Evolutionary conservation across 2,113 vertebrate species (phyloP), one percentile per base, ranked within the genome.

Genomic region (Amia ocellicauda): DNA sequence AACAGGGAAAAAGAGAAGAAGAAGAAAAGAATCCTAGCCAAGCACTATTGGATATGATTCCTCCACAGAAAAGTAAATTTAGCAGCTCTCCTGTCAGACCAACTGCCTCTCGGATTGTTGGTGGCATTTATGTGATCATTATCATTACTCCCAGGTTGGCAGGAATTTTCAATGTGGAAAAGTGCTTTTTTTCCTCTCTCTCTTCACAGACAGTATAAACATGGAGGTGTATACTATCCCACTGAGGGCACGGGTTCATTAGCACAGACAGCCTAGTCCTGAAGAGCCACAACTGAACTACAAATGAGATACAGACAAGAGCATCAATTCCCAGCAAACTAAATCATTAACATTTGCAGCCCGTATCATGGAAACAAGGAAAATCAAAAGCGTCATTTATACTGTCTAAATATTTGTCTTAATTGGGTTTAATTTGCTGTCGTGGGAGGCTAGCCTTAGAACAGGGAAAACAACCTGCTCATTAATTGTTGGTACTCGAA

Each of bases 361-460:
- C 71, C 86, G 85, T 81, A 82, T 86, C 83, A 79, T 80, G 72
- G 78, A 86, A 90, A 87, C 83, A 74, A 56, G 75, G 82, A 86
- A 86, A 91, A 89, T 93, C 89, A 91, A 86, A 89, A 80, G 77
- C 84, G 79, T 82, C 77, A 78, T 87, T 78, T 86, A 86, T 83
- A 78, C 81, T 81, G 87, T 80, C 84, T 88, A 88, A 90, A 86
- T 87, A 91, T 88, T 86, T 86, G 87, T 85, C 80, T 85, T 89
- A 91, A 92, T 91, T 92, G 86, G 86, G 86, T 89, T 89, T 92
- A 89, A 92, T 91, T 86, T 83, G 82, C 77, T 86, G 75, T 82
- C 75, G 77, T 79, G 84, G 86, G 83, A 89, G 85, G 78, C 71
- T 67, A 74, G 80, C 84, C 78, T 80, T 83, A 87, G 74, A 73